Evolutionary conservation across 2,888 invertebrate species (phyloP).

Genomic region (Apantesis nais): DNA sequence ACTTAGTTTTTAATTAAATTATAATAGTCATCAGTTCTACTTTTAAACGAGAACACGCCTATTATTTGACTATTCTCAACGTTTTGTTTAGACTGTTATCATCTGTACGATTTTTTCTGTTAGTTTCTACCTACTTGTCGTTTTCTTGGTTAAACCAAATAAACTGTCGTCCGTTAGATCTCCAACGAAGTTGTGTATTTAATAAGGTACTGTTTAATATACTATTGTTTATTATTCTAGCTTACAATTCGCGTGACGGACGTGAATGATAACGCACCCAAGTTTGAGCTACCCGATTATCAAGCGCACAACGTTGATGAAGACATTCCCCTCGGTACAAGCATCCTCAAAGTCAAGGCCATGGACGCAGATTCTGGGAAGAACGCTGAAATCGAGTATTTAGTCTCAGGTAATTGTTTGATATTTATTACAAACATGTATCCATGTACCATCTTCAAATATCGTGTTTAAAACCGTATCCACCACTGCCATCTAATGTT

Average conservation of each 20-base stretch:
- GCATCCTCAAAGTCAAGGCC: slow-evolving; percentile 97
- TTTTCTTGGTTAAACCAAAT: not conserved
- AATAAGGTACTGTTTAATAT: not conserved
- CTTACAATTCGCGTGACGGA: slow-evolving; percentile 97
- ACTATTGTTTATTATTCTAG: slow-evolving; percentile 87
- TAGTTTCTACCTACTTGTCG: not conserved
- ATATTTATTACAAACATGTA: not conserved
- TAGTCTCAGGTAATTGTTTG: slow-evolving; percentile 87
- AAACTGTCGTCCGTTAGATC: not conserved
- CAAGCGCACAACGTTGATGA: slow-evolving; percentile 98
- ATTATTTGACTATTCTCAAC: not conserved
- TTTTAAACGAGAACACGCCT: not conserved
- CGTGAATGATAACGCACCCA: slow-evolving; percentile 98
- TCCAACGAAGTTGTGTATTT: not conserved
- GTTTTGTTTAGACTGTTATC: not conserved
- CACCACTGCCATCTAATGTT: slow-evolving; percentile 50
- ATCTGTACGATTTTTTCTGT: not conserved
- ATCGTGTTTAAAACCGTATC: slow-evolving; percentile 2
- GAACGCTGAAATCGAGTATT: slow-evolving; percentile 97
- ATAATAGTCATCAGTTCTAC: no score
- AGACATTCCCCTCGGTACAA: slow-evolving; percentile 96
- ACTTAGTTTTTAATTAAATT: no score
- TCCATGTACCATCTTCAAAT: not conserved
- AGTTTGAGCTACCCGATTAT: slow-evolving; percentile 98
- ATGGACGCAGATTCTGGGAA: slow-evolving; percentile 97